Percentiles rank a stretch among this genome's conserved stretches.
phyloP scores from a whole-genome alignment of 2,888 invertebrate species.

The Alloscopus bannaensis region DNA sequence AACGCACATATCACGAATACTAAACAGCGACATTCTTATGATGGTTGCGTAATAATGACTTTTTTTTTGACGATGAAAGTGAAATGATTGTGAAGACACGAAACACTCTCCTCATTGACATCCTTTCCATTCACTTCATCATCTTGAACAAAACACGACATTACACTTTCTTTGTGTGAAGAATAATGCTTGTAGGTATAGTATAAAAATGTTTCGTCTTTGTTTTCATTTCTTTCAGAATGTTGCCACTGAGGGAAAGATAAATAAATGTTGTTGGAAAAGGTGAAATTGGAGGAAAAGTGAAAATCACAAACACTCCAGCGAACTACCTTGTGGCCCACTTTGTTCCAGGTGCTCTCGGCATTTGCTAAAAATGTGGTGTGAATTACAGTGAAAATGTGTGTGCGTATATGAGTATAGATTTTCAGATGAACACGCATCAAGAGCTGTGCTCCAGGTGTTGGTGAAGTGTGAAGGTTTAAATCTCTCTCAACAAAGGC shows the following conservation, averaged over 20 bases:
- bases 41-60: no score
- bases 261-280: not conserved
- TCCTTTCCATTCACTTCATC: conserved; percentile 20
- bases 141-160: not conserved
- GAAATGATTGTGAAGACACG: not conserved
- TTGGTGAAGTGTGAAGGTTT: conserved; percentile 26
- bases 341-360: not conserved
- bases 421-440: conserved; percentile 13
- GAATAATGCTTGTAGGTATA: not conserved
- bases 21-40: no score
- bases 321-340: not conserved
- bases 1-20: no score
- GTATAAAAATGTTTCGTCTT: not conserved
- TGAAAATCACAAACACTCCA: not conserved
- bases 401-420: conserved; percentile 8
- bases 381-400: not conserved
- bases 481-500: not conserved
- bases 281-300: conserved; percentile 8
- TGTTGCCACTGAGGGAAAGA: not conserved
- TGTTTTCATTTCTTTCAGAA: not conserved
- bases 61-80: not conserved
- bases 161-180: not conserved
- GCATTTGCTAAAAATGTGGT: conserved; percentile 3
- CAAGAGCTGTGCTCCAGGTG: conserved; percentile 43
- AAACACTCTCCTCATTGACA: conserved; percentile 18